These are phyloP conservation scores for Miniopterus natalensis DNA, from an alignment of 2,113 vertebrate genomes.

Conservation along the genomic window DNA sequence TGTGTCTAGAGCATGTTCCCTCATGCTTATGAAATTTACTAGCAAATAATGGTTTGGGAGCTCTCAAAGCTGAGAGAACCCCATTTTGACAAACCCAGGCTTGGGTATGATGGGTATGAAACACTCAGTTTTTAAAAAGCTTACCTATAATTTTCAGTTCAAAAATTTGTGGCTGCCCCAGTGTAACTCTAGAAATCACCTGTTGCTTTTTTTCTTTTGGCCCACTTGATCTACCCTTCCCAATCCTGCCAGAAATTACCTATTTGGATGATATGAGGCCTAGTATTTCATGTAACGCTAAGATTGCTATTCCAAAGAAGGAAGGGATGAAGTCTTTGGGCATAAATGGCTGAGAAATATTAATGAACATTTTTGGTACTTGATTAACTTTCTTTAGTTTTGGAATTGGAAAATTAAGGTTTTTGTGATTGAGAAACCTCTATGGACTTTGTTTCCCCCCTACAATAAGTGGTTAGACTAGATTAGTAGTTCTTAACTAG, in stretches of 20 bases:
- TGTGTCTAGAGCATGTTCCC: background rate
- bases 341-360: slow-evolving; percentile 39
- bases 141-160: background rate
- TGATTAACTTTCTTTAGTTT: slow-evolving; percentile 34
- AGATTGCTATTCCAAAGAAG: background rate
- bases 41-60: background rate
- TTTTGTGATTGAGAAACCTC: slow-evolving; percentile 10
- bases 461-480: background rate
- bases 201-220: background rate
- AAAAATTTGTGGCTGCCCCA: background rate
- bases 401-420: slow-evolving; percentile 14
- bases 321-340: background rate
- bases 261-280: background rate
- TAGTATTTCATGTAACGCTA: slow-evolving; percentile 5
- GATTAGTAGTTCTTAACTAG: background rate
- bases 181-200: background rate
- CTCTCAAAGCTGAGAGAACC: background rate
- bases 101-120: background rate
- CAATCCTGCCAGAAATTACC: fast-evolving
- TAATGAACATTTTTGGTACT: background rate
- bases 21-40: background rate
- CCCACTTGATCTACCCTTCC: background rate
- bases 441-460: background rate
- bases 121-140: background rate
- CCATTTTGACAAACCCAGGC: slow-evolving; percentile 7